Evolutionary conservation across 1,140 invertebrate species (phyloP).

Genomic region (Cyrtorhinus lividipennis): DNA sequence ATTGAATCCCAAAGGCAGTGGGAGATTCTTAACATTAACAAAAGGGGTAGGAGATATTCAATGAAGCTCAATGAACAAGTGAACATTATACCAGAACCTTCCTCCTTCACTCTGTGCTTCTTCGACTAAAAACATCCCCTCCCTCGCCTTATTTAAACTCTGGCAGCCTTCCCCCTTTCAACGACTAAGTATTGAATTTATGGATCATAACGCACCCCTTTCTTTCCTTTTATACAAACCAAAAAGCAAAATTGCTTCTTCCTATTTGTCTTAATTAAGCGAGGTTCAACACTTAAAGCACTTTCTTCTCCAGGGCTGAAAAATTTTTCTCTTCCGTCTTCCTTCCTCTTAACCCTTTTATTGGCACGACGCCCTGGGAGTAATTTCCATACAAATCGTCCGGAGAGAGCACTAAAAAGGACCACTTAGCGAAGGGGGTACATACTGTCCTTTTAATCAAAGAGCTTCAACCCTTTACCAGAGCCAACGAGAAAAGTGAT

Average conservation of each 20-base stretch:
- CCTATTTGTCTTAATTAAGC: constrained; percentile 20
- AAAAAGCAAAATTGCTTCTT: constrained; percentile 9
- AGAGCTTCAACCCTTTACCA: neutral
- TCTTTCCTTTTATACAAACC: neutral
- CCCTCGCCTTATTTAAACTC: neutral
- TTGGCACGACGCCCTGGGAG: constrained; percentile 2
- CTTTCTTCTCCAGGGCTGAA: constrained; percentile 2
- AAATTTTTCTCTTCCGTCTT: too few relatives aligned
- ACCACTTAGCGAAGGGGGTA: neutral
- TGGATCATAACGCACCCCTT: constrained; percentile 16
- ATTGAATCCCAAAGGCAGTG: neutral
- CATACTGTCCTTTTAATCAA: constrained; percentile 1
- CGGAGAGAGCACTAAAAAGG: neutral
- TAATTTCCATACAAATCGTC: constrained; percentile 6
- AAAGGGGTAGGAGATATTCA: constrained; percentile 6
- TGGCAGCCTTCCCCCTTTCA: neutral
- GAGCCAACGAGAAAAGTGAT: neutral
- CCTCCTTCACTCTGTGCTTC: neutral
- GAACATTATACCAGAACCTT: constrained; percentile 13
- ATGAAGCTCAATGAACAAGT: constrained; percentile 20
- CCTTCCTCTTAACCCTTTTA: constrained; percentile 15
- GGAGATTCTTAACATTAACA: neutral
- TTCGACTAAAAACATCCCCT: neutral
- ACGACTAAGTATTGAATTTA: constrained; percentile 18
- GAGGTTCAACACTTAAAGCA: constrained; percentile 4